Base-by-base conservation (phyloP, 37 sponge, comb jelly and placozoan species). In the Haliclona indistincta region DNA sequence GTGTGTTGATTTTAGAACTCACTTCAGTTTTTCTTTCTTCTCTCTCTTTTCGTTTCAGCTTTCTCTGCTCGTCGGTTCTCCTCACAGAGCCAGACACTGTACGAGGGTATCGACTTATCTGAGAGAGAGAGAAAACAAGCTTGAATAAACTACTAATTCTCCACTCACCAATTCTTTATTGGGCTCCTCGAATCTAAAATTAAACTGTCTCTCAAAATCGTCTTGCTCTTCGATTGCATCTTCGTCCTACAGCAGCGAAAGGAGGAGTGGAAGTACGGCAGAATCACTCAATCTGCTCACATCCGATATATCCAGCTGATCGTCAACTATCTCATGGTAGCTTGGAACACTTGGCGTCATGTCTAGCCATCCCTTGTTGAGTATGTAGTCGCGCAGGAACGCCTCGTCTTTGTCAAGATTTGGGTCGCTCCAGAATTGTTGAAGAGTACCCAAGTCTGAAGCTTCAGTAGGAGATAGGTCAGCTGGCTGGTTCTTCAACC, bases 371-470 rank as follows among this genome's bases (percentile, higher is more conserved):
- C 89, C 89, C 63, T 71, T 84, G 63, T 97, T 88, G 38, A 97
- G 79, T 28, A 97, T 87, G 80, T 89, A 97, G 68, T 97, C 98
- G 38, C 98, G 78, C 36, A 97, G 81, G 71, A 94, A 97, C 42
- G 36, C 32, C 62, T 97, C 98, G 10, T 81, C 92, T 33, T 73
- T 58, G 26, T 75, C 75, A 19, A 97, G 78, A 37, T 75, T 38
- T 0, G 95, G 91, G 40, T 91, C 83, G 15, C 78, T 77, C 98
- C 98, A 97, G 49, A 64, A 82, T 3, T 61, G 53, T 62, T 72
- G 66, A 13, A 95, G 78, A 19, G 86, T 85, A 65, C 63, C 84
- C 75, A 85, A 72, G 56, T 88, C 89, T 42, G 38, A 65, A 13
- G 74, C 70, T 39, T 75, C 38, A 35, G 71, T 51, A 60, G 61